Evolutionary conservation across 2,113 vertebrate genomes (phyloP), one percentile per base, ranked within the genome.

Genomic region (Plecotus auritus): DNA sequence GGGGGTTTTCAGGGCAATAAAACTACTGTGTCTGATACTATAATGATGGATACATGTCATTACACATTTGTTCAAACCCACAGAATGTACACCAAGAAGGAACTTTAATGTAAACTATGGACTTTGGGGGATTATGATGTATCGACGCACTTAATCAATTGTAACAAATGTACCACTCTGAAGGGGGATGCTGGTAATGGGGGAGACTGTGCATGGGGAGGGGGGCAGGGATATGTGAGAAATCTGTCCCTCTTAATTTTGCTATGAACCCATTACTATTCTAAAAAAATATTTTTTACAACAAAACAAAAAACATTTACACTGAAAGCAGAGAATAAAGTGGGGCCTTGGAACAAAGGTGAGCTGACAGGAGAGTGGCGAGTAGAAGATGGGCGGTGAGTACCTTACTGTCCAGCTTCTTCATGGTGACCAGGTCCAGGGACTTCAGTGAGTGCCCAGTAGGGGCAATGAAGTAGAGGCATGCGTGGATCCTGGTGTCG

Each of bases 321-420:
- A 78, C 0, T 3, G 14, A 66, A 61, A 45, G 6, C 45, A 82
- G 59, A 86, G 73, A 35, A 42, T 32, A 35, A 74, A 18, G 0
- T 4, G 23, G 37, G 20, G 54, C 28, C 20, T 83, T 59, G 4
- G 17, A 12, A 66, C 9, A 45, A 56, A 42, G 11, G 37, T 28
- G 28, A 23, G 9, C 40, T 12, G 17, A 54, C 30, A 54, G 37
- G 42, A 72, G 1, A n/a, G 42, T 5, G 30, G 20, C 18, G 2
- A 2, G 28, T 2, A 35, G 11, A 2, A 1, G 54, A 35, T 20
- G 3, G 30, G 35, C 83, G 26, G 28, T 2, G 49, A 18, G 59
- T 98, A 99, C 99, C 99, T 99, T 99, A 91, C 99, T 99, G 93
- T 99, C 98, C 0, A 99, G 98, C 94, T 99, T 99, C 95, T 99